Percentiles rank a stretch among this genome's conserved stretches.
Evolutionary conservation across 2,888 invertebrate genomes (phyloP).

Genomic region (Cantharis rustica): DNA sequence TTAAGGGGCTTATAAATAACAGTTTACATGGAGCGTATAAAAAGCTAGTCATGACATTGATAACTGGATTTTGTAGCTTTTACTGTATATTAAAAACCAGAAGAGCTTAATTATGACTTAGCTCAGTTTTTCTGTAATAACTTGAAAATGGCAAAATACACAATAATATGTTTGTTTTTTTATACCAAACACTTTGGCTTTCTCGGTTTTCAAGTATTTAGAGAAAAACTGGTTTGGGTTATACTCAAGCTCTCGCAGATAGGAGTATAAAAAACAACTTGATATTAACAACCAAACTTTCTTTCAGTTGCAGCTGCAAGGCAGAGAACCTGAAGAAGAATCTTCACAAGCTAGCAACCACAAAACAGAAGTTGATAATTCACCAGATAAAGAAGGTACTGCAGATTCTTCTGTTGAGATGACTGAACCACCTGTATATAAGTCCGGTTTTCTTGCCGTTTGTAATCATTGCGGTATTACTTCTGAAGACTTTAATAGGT

Average conservation of each 20-base stretch:
- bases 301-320: neutral
- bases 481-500: slow-evolving; percentile 78
- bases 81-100: too few species aligned
- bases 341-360: slow-evolving; percentile 4
- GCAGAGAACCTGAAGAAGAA: slow-evolving; percentile 5
- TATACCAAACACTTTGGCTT: too few species aligned
- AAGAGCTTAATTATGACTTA: too few species aligned
- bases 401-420: slow-evolving; percentile 63
- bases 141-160: too few species aligned
- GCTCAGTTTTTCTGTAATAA: neutral
- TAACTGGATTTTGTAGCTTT: too few species aligned
- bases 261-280: neutral
- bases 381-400: slow-evolving; percentile 40
- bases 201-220: too few species aligned
- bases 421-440: slow-evolving; percentile 60
- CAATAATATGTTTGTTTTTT: too few species aligned
- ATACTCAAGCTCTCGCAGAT: too few species aligned
- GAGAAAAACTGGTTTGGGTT: too few species aligned
- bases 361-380: neutral
- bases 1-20: too few species aligned
- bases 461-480: slow-evolving; percentile 82
- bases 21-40: too few species aligned
- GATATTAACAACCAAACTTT: neutral
- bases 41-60: too few species aligned
- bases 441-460: slow-evolving; percentile 76